Evolutionary conservation across 2,888 invertebrate species (phyloP).

Genomic region (Cremastinae sp.): DNA sequence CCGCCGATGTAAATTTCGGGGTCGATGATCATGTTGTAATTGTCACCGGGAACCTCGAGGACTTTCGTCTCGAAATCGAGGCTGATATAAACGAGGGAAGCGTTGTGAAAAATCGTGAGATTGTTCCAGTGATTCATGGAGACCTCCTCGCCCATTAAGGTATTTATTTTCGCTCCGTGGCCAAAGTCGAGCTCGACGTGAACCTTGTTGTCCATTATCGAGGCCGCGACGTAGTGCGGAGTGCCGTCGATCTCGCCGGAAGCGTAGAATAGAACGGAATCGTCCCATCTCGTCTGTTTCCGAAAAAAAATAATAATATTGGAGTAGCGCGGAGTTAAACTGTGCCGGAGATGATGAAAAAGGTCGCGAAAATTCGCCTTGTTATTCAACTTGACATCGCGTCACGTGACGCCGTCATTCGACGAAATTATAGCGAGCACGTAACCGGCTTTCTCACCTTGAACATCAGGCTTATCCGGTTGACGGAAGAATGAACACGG

Average conservation of each 20-base stretch:
- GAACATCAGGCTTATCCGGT: conserved; percentile 93
- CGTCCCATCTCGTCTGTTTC: conserved; percentile 92
- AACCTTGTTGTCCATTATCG: conserved; percentile 91
- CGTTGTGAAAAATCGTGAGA: conserved; percentile 91
- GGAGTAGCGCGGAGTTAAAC: background rate
- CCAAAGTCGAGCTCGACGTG: conserved; percentile 94
- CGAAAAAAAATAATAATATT: background rate
- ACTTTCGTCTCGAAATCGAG: conserved; percentile 88
- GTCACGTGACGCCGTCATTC: conserved; percentile 9
- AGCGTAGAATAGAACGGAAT: conserved; percentile 95
- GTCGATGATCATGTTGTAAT: conserved; percentile 91
- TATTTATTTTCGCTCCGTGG: conserved; percentile 86
- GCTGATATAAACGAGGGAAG: conserved; percentile 87
- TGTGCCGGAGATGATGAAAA: conserved; percentile 42
- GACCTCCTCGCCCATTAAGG: conserved; percentile 86
- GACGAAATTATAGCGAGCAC: conserved; percentile 14
- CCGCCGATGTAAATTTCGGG: conserved; percentile 96
- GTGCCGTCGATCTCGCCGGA: conserved; percentile 94
- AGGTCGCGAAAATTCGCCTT: conserved; percentile 47
- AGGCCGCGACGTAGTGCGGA: conserved; percentile 94
- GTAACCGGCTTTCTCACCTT: conserved; percentile 83
- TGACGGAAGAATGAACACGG: conserved; percentile 92
- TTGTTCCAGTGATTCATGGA: conserved; percentile 94
- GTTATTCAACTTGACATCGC: conserved; percentile 33
- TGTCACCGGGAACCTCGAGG: conserved; percentile 87